Percentiles rank a stretch among this genome's conserved stretches.
These are phyloP conservation scores for Drosophila mayri DNA, from an alignment of 1,140 invertebrate species.

Conservation along the genomic window DNA sequence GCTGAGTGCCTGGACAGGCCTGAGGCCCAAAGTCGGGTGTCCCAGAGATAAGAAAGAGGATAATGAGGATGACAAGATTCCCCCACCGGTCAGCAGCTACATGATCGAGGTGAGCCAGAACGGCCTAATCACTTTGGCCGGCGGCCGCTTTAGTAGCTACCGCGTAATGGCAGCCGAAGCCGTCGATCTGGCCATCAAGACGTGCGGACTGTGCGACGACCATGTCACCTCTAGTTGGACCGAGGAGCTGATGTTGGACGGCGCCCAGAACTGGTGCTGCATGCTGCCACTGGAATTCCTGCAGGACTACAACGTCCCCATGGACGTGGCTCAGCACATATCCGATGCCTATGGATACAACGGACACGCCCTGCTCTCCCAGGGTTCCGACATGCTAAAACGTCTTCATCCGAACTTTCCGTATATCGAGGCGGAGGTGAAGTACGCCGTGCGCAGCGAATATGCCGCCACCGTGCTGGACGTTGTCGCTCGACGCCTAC, in stretches of 20 bases:
- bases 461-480: constrained; percentile 62
- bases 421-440: constrained; percentile 62
- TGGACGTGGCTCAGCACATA: constrained; percentile 66
- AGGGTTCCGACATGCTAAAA: background rate
- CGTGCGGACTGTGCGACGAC: constrained; percentile 41
- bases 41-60: constrained; percentile 8
- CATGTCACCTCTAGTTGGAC: constrained; percentile 32
- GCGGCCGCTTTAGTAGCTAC: constrained; percentile 59
- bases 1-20: constrained; percentile 61
- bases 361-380: constrained; percentile 24
- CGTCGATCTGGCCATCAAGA: constrained; percentile 52
- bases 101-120: constrained; percentile 55
- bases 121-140: constrained; percentile 57
- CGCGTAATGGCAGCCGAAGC: constrained; percentile 63
- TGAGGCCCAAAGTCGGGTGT: constrained; percentile 37
- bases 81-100: constrained; percentile 10
- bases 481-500: constrained; percentile 52
- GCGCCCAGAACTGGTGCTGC: constrained; percentile 41
- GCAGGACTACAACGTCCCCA: constrained; percentile 54
- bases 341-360: constrained; percentile 61
- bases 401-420: constrained; percentile 55
- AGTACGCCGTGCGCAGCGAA: constrained; percentile 50
- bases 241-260: constrained; percentile 40
- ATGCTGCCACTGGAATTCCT: constrained; percentile 58
- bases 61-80: background rate